Evolutionary conservation across 2,113 vertebrate genomes (phyloP).

Genomic region (Gavialis gangeticus): DNA sequence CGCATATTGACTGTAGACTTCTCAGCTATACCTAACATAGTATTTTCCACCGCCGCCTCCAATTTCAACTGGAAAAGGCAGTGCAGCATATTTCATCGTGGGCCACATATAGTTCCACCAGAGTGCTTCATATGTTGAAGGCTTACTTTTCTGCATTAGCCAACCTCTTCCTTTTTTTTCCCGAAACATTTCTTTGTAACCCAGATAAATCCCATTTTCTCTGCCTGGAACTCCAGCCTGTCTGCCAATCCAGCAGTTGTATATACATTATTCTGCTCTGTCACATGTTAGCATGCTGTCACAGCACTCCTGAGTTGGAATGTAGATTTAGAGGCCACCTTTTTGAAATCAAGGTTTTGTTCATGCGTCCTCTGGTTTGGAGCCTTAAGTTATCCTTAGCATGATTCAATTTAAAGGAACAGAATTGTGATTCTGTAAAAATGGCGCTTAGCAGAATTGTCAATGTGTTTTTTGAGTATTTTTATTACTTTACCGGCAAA

Average conservation of each 20-base stretch:
- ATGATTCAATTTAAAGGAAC: background rate
- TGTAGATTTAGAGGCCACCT: background rate
- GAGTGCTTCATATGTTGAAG: background rate
- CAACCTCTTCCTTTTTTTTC: background rate
- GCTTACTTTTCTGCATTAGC: background rate
- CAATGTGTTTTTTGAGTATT: background rate
- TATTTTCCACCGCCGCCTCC: background rate
- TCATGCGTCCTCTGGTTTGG: background rate
- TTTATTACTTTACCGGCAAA: background rate
- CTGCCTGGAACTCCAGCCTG: background rate
- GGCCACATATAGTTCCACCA: background rate
- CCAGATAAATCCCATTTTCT: background rate
- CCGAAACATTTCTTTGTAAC: background rate
- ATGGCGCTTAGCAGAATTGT: background rate
- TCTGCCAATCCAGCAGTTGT: background rate
- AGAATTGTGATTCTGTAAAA: background rate
- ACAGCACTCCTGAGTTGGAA: background rate
- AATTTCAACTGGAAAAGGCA: background rate
- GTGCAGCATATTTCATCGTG: background rate
- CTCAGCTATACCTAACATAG: background rate
- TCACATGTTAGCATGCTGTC: background rate
- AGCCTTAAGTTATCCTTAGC: background rate
- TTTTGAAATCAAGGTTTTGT: background rate
- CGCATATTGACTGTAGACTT: background rate
- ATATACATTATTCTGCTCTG: background rate